Conservation (phyloP, 2,797 vertebrate species). For the Coendou prehensilis region DNA sequence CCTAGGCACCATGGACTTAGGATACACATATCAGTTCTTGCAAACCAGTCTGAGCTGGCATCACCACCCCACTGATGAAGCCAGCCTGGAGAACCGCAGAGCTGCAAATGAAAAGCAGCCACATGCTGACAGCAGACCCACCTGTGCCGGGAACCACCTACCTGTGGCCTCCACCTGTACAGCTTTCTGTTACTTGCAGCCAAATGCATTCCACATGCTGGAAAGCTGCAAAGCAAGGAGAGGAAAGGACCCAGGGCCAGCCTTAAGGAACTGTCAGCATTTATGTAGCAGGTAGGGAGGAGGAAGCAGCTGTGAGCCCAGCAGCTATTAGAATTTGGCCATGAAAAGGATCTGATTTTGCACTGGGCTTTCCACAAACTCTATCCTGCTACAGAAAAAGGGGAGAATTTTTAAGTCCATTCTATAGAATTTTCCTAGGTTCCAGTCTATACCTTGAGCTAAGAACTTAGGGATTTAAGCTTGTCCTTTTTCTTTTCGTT, state of each 20-base stretch:
- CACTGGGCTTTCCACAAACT: not conserved
- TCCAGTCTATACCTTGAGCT: not conserved
- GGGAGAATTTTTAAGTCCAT: constrained; percentile 34
- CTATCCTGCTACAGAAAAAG: not conserved
- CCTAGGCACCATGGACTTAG: not conserved
- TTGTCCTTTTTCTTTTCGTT: not conserved
- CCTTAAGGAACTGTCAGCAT: not conserved
- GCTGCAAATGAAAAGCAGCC: not conserved
- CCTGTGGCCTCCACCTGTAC: rapidly evolving
- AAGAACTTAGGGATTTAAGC: not conserved
- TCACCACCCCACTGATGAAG: not conserved
- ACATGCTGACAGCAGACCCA: not conserved
- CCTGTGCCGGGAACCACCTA: rapidly evolving
- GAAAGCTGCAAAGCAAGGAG: not conserved
- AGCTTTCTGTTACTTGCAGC: not conserved
- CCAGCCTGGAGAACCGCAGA: not conserved
- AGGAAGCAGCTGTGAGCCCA: not conserved
- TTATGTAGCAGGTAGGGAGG: not conserved
- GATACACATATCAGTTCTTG: not conserved
- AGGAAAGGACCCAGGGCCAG: not conserved
- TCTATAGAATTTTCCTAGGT: constrained; percentile 41
- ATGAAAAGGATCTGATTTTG: not conserved
- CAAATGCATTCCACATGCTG: not conserved
- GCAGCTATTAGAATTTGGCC: not conserved
- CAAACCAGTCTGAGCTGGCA: not conserved